A percentile compares a stretch with the other conserved stretches of the same genome.
phyloP scores from a whole-genome alignment of 2,797 vertebrate species.

The Clamator glandarius region DNA sequence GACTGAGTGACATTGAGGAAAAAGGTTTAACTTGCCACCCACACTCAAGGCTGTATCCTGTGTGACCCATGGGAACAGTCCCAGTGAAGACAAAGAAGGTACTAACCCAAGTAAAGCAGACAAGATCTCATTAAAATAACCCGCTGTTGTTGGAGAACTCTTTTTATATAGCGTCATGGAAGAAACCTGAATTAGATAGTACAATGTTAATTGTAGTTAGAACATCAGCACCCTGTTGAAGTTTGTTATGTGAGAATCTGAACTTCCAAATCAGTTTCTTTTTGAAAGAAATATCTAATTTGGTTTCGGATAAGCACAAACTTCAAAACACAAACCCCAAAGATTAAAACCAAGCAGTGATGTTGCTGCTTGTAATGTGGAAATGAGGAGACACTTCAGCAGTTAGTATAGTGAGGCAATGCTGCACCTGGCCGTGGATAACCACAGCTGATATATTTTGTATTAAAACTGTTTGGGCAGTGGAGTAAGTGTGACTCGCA shows the following conservation, averaged over 20 bases:
- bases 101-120: neutral
- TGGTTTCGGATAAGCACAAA: neutral
- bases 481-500: neutral
- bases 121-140: neutral
- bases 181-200: neutral
- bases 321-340: neutral
- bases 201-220: neutral
- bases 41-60: neutral
- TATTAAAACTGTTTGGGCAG: neutral
- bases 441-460: neutral
- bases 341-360: too few species aligned
- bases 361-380: neutral
- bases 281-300: neutral
- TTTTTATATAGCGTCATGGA: neutral
- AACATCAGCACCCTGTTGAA: neutral
- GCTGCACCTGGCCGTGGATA: neutral
- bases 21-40: constrained; percentile 30
- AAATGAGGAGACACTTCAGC: neutral
- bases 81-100: neutral
- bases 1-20: constrained; percentile 37
- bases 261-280: neutral
- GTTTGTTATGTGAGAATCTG: neutral
- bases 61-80: neutral
- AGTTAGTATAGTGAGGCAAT: neutral
- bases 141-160: neutral